Evolutionary conservation across 1,140 invertebrate species (phyloP).

Genomic region (Ceratitis capitata): DNA sequence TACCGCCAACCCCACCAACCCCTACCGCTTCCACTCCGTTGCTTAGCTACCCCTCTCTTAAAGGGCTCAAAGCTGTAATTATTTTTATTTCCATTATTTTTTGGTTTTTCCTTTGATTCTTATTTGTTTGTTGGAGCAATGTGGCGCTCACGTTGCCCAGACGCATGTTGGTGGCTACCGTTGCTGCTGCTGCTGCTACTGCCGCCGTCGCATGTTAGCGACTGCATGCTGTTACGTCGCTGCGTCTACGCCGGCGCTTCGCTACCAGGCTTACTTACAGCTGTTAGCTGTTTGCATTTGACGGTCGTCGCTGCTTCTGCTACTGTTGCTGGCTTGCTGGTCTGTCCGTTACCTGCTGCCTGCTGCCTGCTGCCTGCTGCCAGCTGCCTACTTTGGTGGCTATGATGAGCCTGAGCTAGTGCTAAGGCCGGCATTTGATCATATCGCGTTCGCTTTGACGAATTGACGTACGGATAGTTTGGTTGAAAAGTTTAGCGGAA

Average conservation of each 20-base stretch:
- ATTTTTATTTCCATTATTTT: slow-evolving; percentile 3
- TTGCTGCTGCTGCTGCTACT: slow-evolving; percentile 35
- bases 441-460: slow-evolving; percentile 59
- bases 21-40: background rate
- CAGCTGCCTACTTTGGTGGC: background rate
- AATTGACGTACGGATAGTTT: slow-evolving; percentile 43
- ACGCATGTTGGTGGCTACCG: slow-evolving; percentile 34
- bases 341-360: background rate
- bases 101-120: background rate
- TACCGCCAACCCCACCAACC: background rate
- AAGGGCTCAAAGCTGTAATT: slow-evolving; percentile 7
- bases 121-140: slow-evolving; percentile 33
- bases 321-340: slow-evolving; percentile 37
- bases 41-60: background rate
- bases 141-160: slow-evolving; percentile 41
- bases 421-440: slow-evolving; percentile 59
- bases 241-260: background rate
- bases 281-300: too few relatives aligned
- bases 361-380: too few relatives aligned
- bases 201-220: too few relatives aligned
- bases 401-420: slow-evolving; percentile 40
- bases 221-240: slow-evolving; percentile 38
- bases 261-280: too few relatives aligned
- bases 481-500: slow-evolving; percentile 14
- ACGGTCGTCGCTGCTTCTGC: slow-evolving; percentile 41